A percentile compares a stretch with the other conserved stretches of the same genome.
Conservation (phyloP, 2,888 invertebrate species). For the Caenorhabditis afra region DNA sequence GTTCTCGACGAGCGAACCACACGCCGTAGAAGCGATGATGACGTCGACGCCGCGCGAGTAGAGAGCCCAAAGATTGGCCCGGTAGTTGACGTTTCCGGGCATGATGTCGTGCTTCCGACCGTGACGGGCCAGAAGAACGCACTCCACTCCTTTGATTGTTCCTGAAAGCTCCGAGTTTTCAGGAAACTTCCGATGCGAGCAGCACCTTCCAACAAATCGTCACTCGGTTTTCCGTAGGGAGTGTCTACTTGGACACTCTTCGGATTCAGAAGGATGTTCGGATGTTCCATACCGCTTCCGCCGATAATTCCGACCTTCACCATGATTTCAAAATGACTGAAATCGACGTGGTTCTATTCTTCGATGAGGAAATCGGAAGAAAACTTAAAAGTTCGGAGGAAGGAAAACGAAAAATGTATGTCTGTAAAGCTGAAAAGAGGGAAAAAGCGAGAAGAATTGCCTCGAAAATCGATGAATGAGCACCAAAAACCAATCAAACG, state of each 20-base stretch:
- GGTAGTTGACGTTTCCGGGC: conserved; percentile 93
- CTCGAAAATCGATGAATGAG: neutral
- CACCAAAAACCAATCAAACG: conserved; percentile 22
- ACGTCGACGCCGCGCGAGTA: conserved; percentile 87
- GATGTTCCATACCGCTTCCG: conserved; percentile 95
- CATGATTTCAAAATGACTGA: too few relatives aligned
- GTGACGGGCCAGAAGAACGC: conserved; percentile 84
- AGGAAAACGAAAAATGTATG: too few relatives aligned
- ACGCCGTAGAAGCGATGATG: conserved; percentile 93
- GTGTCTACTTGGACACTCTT: conserved; percentile 86
- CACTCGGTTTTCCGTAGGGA: conserved; percentile 86
- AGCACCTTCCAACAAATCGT: conserved; percentile 73
- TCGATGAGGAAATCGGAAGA: neutral
- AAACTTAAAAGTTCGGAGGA: too few relatives aligned
- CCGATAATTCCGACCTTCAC: conserved; percentile 95
- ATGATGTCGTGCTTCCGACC: conserved; percentile 86
- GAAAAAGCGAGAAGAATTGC: conserved; percentile 3
- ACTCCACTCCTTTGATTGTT: conserved; percentile 87
- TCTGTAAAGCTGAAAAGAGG: conserved; percentile 17
- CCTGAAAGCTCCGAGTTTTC: conserved; percentile 82
- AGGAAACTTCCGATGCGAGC: neutral
- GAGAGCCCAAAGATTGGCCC: conserved; percentile 96
- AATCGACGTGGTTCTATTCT: too few relatives aligned
- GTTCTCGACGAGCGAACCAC: conserved; percentile 91
- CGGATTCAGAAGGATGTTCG: conserved; percentile 87